Evolutionary conservation across 2,113 vertebrate species (phyloP).

Genomic region (Equus przewalskii): DNA sequence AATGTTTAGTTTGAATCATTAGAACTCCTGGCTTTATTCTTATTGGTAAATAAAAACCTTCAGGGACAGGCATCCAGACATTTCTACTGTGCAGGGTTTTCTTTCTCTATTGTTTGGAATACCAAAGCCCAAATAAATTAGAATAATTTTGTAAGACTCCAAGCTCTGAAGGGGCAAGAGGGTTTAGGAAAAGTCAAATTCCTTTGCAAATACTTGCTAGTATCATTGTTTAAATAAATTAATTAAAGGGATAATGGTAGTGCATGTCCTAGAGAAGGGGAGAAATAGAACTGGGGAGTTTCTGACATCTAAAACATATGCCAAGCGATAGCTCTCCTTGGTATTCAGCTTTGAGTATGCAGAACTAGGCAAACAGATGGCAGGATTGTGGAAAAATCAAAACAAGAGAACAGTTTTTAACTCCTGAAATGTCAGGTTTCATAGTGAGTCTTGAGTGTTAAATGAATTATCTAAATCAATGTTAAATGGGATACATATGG

Average conservation of each 20-base stretch:
- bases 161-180: neutral
- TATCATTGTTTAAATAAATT: neutral
- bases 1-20: neutral
- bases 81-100: neutral
- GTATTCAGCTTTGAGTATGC: conserved; percentile 44
- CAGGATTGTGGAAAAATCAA: conserved; percentile 43
- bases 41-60: conserved; percentile 50
- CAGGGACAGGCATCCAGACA: neutral
- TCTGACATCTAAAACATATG: conserved; percentile 36
- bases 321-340: conserved; percentile 57
- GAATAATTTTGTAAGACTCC: neutral
- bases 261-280: neutral
- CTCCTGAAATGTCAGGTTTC: conserved; percentile 63
- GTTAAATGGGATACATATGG: neutral
- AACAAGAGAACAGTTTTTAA: conserved; percentile 63
- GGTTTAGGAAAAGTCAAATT: neutral
- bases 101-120: neutral
- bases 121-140: conserved; percentile 40
- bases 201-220: neutral
- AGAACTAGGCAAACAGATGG: conserved; percentile 71
- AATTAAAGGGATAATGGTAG: neutral
- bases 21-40: neutral
- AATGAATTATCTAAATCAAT: neutral
- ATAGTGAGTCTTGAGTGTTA: neutral
- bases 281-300: neutral